These are phyloP conservation scores for Sphaerolaimus hirsutus DNA, from an alignment of 2,888 invertebrate species.

Conservation along the genomic window DNA sequence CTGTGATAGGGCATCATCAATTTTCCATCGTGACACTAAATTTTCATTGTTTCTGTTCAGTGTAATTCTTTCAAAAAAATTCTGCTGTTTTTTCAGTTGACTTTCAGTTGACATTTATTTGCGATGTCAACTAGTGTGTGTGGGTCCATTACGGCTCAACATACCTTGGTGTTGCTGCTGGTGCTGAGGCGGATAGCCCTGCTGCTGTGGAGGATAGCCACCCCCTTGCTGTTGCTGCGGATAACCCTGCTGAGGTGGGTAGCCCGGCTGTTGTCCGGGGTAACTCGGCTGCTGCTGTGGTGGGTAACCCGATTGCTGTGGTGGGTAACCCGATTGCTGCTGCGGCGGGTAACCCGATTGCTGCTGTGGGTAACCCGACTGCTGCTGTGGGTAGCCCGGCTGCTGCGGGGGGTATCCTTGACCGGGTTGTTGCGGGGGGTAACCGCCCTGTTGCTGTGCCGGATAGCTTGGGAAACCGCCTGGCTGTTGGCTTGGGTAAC, in stretches of 20 bases:
- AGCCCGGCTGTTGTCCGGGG: neutral
- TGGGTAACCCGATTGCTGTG: neutral
- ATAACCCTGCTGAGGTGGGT: neutral
- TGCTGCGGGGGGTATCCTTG: conserved; percentile 1
- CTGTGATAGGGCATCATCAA: neutral
- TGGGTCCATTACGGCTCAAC: no score
- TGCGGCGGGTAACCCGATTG: conserved; percentile 1
- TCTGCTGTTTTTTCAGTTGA: no score
- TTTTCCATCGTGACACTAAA: neutral
- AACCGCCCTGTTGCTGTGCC: no score
- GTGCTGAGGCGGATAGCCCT: neutral
- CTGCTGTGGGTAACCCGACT: neutral
- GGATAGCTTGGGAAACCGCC: no score
- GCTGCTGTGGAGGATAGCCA: neutral
- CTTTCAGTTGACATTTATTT: no score
- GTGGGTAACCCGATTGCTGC: conserved; percentile 1
- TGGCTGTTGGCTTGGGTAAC: no score
- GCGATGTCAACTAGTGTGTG: no score
- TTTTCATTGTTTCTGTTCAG: no score
- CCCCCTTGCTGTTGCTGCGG: neutral
- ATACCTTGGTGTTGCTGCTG: no score
- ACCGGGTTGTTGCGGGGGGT: no score
- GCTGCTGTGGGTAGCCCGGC: neutral
- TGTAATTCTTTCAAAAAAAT: no score
- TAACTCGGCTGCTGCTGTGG: neutral